A percentile compares a stretch with the other conserved stretches of the same genome.
Conservation (phyloP, 2,113 vertebrate species). For the Platichthys stellatus region DNA sequence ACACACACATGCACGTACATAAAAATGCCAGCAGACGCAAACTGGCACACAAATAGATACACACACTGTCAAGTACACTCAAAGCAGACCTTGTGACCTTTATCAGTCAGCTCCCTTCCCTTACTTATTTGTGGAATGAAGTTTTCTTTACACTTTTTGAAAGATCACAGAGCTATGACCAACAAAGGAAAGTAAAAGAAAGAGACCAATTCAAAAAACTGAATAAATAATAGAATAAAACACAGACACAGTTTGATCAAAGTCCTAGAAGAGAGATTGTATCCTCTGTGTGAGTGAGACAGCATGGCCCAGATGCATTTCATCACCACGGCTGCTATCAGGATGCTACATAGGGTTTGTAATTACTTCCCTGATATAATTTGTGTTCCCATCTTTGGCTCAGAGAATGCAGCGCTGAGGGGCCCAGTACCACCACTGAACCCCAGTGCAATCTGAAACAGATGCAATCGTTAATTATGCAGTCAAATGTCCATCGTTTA, state of each 20-base stretch:
- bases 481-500: conserved; percentile 71
- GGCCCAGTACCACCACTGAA: conserved; percentile 47
- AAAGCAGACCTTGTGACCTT: conserved; percentile 8
- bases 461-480: conserved; percentile 78
- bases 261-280: conserved; percentile 23
- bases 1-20: not conserved
- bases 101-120: conserved; percentile 1
- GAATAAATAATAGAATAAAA: not conserved
- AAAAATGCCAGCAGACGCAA: not conserved
- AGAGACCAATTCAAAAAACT: not conserved
- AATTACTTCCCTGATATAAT: conserved; percentile 55
- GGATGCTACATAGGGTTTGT: conserved; percentile 46
- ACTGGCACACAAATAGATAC: not conserved
- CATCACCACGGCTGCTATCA: conserved; percentile 31
- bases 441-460: conserved; percentile 64
- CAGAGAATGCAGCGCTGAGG: conserved; percentile 36
- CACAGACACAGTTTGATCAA: conserved; percentile 31
- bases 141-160: conserved; percentile 29
- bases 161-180: conserved; percentile 22
- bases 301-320: conserved; percentile 27
- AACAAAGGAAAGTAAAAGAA: conserved; percentile 11
- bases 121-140: conserved; percentile 25
- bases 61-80: conserved; percentile 24
- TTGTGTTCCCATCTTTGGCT: conserved; percentile 56
- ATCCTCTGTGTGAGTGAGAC: conserved; percentile 25